Percentiles rank a stretch among this genome's conserved stretches.
These are phyloP conservation scores for Macrosoma leucophasiata DNA, from an alignment of 2,888 invertebrate genomes.

Conservation along the genomic window DNA sequence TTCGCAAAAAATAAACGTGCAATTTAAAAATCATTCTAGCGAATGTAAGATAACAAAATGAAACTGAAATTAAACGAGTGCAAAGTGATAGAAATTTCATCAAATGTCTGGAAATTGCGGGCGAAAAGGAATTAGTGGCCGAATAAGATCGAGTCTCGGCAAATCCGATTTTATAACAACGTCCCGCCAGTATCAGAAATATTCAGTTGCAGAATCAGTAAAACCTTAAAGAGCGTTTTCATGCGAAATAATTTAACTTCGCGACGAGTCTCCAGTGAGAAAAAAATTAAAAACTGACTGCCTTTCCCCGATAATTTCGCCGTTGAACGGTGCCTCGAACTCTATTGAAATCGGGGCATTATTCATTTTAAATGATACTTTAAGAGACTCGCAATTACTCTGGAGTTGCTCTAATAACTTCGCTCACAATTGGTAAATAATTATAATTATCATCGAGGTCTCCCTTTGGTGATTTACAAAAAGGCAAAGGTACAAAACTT, in stretches of 20 bases:
- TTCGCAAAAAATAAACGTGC: too few species aligned
- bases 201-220: constrained; percentile 45
- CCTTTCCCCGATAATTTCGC: constrained; percentile 44
- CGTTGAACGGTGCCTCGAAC: constrained; percentile 39
- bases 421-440: constrained; percentile 71
- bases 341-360: constrained; percentile 54
- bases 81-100: constrained; percentile 1
- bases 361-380: constrained; percentile 67
- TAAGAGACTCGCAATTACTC: constrained; percentile 61
- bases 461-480: constrained; percentile 66
- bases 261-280: constrained; percentile 40
- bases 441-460: constrained; percentile 66
- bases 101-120: constrained; percentile 20
- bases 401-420: constrained; percentile 51
- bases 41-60: too few species aligned
- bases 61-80: too few species aligned
- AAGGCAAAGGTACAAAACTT: constrained; percentile 67
- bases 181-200: constrained; percentile 43
- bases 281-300: constrained; percentile 52
- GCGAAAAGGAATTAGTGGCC: constrained; percentile 30
- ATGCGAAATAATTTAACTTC: constrained; percentile 65
- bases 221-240: constrained; percentile 53
- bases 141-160: constrained; percentile 32
- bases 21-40: too few species aligned
- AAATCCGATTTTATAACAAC: constrained; percentile 40